A percentile compares a stretch with the other conserved stretches of the same genome.
Conservation (phyloP, 2,113 vertebrate species). For the Indicator indicator region DNA sequence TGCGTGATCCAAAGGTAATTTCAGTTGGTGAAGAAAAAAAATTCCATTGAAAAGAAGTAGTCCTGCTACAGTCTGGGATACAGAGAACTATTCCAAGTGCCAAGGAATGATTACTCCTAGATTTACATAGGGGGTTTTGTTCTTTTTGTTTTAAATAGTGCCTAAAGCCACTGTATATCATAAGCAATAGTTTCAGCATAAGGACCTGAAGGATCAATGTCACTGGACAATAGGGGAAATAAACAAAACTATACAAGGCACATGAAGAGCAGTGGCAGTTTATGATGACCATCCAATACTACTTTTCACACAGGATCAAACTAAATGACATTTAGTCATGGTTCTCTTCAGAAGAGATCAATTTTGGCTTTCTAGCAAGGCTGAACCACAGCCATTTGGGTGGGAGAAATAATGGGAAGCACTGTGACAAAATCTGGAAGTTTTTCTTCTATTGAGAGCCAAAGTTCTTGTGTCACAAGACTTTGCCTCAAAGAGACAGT, state of each 20-base stretch:
- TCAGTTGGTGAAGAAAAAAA: neutral
- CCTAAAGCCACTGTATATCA: neutral
- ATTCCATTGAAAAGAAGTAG: neutral
- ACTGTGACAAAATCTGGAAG: slow-evolving; percentile 50
- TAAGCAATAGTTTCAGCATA: neutral
- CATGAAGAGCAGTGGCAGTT: neutral
- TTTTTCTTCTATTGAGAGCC: slow-evolving; percentile 30
- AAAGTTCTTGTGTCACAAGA: slow-evolving; percentile 47
- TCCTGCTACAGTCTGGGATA: neutral
- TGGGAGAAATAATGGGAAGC: slow-evolving; percentile 26
- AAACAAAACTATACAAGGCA: neutral
- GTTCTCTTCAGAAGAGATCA: neutral
- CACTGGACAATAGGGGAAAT: neutral
- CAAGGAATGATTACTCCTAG: neutral
- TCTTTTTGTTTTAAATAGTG: neutral
- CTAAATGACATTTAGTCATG: slow-evolving; percentile 34
- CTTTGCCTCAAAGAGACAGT: slow-evolving; percentile 35
- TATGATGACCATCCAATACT: neutral
- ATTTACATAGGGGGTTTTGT: neutral
- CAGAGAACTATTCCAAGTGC: neutral
- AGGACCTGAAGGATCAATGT: neutral
- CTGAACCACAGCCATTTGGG: slow-evolving; percentile 38
- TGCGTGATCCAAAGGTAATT: neutral
- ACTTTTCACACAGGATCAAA: slow-evolving; percentile 16
- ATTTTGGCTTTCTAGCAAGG: slow-evolving; percentile 35